phyloP scores from a whole-genome alignment of 2,113 vertebrate species.

The Ciconia boyciana region DNA sequence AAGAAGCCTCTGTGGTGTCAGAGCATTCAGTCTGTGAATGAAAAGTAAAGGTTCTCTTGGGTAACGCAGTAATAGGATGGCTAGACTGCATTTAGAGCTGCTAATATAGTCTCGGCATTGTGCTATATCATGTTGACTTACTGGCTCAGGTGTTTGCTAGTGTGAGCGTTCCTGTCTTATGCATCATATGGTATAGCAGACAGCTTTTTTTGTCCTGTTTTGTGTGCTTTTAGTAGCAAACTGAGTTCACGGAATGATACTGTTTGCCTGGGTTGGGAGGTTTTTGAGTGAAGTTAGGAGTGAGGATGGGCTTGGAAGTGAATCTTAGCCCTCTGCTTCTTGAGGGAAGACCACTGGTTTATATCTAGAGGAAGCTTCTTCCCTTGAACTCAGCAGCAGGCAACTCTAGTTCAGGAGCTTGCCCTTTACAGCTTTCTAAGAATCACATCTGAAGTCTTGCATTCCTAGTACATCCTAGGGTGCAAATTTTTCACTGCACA shows the following conservation, averaged over 20 bases:
- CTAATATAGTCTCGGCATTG: neutral
- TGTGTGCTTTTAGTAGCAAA: neutral
- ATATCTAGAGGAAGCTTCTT: neutral
- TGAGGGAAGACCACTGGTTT: neutral
- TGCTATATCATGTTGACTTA: neutral
- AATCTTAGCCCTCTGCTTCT: neutral
- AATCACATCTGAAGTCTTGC: neutral
- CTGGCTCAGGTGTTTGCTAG: neutral
- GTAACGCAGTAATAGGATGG: neutral
- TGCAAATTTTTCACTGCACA: neutral
- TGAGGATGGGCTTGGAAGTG: neutral
- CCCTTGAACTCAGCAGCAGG: neutral
- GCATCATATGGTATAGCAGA: neutral
- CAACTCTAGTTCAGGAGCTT: neutral
- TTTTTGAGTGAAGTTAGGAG: neutral
- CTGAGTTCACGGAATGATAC: rapidly evolving
- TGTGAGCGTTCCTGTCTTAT: neutral
- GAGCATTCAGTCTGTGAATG: neutral
- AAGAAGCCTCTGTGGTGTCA: neutral
- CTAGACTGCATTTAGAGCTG: neutral
- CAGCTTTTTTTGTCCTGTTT: neutral
- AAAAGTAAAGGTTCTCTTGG: neutral
- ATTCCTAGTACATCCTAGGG: neutral
- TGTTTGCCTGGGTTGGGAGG: neutral
- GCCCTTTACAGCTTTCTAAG: neutral